Conservation (phyloP, 2,888 invertebrate species). For the Latheticus oryzae region DNA sequence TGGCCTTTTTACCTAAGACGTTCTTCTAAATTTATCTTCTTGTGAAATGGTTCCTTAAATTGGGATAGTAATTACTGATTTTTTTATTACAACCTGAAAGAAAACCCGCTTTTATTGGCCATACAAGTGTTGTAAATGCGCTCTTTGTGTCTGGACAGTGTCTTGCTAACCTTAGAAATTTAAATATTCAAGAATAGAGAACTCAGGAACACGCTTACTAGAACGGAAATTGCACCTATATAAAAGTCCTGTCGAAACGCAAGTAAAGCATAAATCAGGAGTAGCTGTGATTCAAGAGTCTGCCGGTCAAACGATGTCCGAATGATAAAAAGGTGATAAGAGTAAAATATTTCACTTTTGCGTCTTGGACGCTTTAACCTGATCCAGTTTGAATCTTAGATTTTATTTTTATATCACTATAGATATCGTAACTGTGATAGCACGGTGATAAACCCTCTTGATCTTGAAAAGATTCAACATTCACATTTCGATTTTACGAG, state of each 20-base stretch:
- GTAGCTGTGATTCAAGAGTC: slow-evolving; percentile 46
- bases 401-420: slow-evolving; percentile 30
- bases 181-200: slow-evolving; percentile 50
- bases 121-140: slow-evolving; percentile 39
- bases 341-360: slow-evolving; percentile 52
- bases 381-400: slow-evolving; percentile 22
- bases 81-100: slow-evolving; percentile 15
- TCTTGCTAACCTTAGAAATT: slow-evolving; percentile 44
- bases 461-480: too few species aligned
- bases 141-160: slow-evolving; percentile 25
- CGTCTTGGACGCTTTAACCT: slow-evolving; percentile 18
- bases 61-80: too few species aligned
- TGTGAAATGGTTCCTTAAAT: too few species aligned
- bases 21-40: not conserved
- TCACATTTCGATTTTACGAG: too few species aligned
- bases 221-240: slow-evolving; percentile 55
- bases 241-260: slow-evolving; percentile 55
- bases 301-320: slow-evolving; percentile 52
- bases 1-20: slow-evolving; percentile 13
- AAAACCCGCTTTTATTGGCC: slow-evolving; percentile 36
- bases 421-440: slow-evolving; percentile 12
- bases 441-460: slow-evolving; percentile 16
- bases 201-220: slow-evolving; percentile 49
- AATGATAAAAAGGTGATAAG: slow-evolving; percentile 55
- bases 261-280: slow-evolving; percentile 55